Base-by-base conservation (phyloP, 2,797 vertebrate species). In the Pygocentrus nattereri region DNA sequence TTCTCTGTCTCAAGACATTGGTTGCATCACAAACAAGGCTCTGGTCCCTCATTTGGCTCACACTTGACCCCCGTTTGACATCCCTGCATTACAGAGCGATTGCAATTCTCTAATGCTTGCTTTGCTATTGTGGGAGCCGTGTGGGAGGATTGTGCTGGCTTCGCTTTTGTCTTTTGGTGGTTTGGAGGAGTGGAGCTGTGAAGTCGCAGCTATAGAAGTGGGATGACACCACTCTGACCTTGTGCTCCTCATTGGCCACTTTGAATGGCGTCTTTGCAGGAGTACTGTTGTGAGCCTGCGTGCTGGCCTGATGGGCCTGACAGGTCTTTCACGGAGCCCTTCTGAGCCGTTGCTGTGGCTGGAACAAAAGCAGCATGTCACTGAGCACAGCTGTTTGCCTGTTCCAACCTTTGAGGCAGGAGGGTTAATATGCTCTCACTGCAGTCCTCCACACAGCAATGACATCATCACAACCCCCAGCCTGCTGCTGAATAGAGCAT, bases 331-430 rank as follows among this genome's bases (percentile, higher is more conserved):
- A 84, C 82, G 81, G 47, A 23, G 76, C 83, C 64, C 68, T 58
- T 10, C 84, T 81, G 47, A 25, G 77, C 82, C 69, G 65, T 52
- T 10, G 82, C 75, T 74, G 75, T 83, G 23, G 27, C 62, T 65
- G 41, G 78, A 81, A 92, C 88, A 91, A 90, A 91, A 82, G 82
- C 78, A 88, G 78, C 78, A 86, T 88, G 87, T 90, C 88, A 88
- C 78, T 78, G 76, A 54, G 82, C 85, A 88, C 90, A 89, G 92
- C 89, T 93, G 91, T 91, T 91, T 91, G 89, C 88, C 83, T 90
- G 86, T 86, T 85, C 85, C 79, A 81, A 64, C 83, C 83, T 85
- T 87, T 80, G 82, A 92, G 87, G 90, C 84, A 86, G 73, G 68
- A 88, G 75, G 88, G 87, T 92, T 88, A 85, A 65, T 86, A 89